Base-by-base conservation (phyloP, 1,140 invertebrate genomes). In the Apis cerana region DNA sequence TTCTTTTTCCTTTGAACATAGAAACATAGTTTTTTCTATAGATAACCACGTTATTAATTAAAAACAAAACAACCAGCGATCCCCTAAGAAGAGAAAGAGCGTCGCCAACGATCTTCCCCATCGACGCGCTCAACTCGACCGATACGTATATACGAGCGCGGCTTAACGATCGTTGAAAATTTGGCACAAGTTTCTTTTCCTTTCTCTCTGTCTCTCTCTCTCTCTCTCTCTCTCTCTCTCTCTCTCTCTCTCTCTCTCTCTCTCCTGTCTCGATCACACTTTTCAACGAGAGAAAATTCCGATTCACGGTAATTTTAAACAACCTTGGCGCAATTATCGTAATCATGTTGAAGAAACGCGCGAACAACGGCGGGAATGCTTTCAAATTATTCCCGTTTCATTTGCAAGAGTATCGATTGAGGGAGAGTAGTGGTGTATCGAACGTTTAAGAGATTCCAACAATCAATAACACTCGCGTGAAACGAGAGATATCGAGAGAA, bases 131-230 rank as follows among this genome's bases (percentile, higher is more conserved):
- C 58, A 1, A 62, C 19, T 67, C 61, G 52, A 75, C 4, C 33
- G 74, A 69, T n/a, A 52, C 50, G 33, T 43, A 43, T 43, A 12
- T 4, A 43, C 3, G 1, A 61, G 11, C 67, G 59, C 43, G 75
- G 19, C 11, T 54, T 27, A 62, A 75, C 50, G 50, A 50, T 12
- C n/a, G 65, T 69, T n/a, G 69, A 70, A 74, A 86, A 88, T 88
- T 88, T 88, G 87, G 87, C 87, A 88, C 87, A 75, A 79, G 71
- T 82, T 58, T 65, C 59, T 52, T 61, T 56, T 58, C 58, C 9
- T 69, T 10, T n/a, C 8, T 52, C 8, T 5, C 50, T 52, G 0
- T 52, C 1, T 12, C 8, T 27, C 27, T 27, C 27, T 27, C 27
- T 27, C 27, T 27, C 27, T 27, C 27, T 27, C 12, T 13, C 12